Conservation (phyloP, 2,113 vertebrate genomes). For the Tiliqua scincoides region DNA sequence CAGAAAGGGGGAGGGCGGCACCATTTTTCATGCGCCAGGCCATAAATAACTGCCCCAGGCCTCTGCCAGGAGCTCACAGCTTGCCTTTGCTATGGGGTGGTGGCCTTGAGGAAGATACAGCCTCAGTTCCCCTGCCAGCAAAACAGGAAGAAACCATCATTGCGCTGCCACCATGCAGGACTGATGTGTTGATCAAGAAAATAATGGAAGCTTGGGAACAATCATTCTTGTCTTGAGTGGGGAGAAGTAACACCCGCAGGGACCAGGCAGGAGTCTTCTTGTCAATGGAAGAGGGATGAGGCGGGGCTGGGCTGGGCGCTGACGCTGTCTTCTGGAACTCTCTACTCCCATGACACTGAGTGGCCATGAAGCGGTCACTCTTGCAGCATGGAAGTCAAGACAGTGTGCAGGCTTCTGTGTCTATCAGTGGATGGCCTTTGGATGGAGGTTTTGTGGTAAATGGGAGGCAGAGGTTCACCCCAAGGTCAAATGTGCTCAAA, state of each 20-base stretch:
- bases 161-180: neutral
- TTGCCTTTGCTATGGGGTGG: neutral
- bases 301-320: neutral
- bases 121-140: neutral
- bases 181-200: neutral
- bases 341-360: neutral
- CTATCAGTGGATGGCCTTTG: too few relatives aligned
- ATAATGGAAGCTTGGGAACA: neutral
- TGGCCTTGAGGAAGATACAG: neutral
- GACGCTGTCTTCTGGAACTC: neutral
- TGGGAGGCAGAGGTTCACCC: neutral
- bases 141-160: neutral
- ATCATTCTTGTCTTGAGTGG: neutral
- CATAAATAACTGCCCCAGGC: neutral
- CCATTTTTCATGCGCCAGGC: too few relatives aligned
- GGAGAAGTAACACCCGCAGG: neutral
- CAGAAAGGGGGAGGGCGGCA: neutral
- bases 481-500: neutral
- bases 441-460: neutral
- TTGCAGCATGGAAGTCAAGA: too few relatives aligned
- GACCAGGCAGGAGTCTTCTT: neutral
- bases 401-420: neutral
- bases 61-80: too few relatives aligned
- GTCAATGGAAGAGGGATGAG: neutral
- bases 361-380: neutral